Base-by-base conservation (phyloP, 2,113 vertebrate species). In the Ailurus styani region DNA sequence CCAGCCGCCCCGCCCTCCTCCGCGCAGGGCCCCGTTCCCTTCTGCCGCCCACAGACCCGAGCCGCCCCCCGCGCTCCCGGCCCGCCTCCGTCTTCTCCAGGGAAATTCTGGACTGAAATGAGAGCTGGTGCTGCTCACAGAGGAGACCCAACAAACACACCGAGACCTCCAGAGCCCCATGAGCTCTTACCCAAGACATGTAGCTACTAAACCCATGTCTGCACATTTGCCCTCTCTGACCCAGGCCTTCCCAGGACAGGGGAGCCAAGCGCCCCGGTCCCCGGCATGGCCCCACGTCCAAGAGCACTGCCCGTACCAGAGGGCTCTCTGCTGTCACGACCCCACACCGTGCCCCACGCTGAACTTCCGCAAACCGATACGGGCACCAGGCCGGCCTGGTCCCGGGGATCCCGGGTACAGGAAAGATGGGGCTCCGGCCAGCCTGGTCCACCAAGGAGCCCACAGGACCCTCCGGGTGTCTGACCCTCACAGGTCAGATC, bases 301-400 rank as follows among this genome's bases (percentile, higher is more conserved):
- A 20, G 27, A 0, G 15, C 52, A 13, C 2, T 3, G 5, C 62
- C 1, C 6, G 1, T 34, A 2, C 52, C 2, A 34, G 52, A n/a
- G 8, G 14, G 3, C 54, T 5, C 77, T 18, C 20, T 9, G 7
- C 31, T 1, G 55, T 23, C 37, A 3, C 0, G 20, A 52, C 82
- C 3, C 11, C 3, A 27, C 5, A n/a, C 57, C 27, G 14, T 0
- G 62, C 34, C 62, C 70, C 31, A 7, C 25, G 0, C 12, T 0
- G 34, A 25, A 13, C 62, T 27, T 37, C 37, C 34, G 0, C 42
- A 27, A 17, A n/a, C 15, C 27, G 7, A 5, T 34, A 27, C 0
- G 1, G 1, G 20, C 4, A 11, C 0, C 13, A 5, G 0, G 27
- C 86, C 0, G 5, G 78, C 21, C n/a, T 2, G 15, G 42, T 78